A percentile compares a stretch with the other conserved stretches of the same genome.
phyloP scores from a whole-genome alignment of 2,888 invertebrate genomes.

The Phania funesta region DNA sequence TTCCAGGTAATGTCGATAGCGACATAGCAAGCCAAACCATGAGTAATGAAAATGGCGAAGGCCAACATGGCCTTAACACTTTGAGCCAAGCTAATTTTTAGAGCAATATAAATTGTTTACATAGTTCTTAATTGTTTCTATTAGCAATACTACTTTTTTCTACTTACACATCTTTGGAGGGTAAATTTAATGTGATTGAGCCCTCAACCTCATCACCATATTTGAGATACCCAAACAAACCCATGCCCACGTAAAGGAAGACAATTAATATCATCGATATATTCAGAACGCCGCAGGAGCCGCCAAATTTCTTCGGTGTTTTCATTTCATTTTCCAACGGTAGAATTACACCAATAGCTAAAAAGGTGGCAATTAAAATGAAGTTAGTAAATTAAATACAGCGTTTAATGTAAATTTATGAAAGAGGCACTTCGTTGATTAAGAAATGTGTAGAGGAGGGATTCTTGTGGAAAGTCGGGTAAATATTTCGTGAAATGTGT shows the following conservation, averaged over 20 bases:
- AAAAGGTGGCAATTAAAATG: slow-evolving; percentile 64
- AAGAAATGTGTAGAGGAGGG: too few species aligned
- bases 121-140: neutral
- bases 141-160: neutral
- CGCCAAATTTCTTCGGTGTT: slow-evolving; percentile 89
- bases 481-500: too few species aligned
- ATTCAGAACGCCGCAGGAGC: slow-evolving; percentile 91
- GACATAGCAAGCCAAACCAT: slow-evolving; percentile 96
- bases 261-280: slow-evolving; percentile 91
- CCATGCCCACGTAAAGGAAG: slow-evolving; percentile 91
- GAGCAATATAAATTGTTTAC: too few species aligned
- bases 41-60: slow-evolving; percentile 93
- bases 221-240: slow-evolving; percentile 94
- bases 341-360: slow-evolving; percentile 68
- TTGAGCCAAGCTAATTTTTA: slow-evolving; percentile 83
- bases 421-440: too few species aligned
- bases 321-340: slow-evolving; percentile 97
- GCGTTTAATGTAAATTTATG: too few species aligned
- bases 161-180: slow-evolving; percentile 84
- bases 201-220: slow-evolving; percentile 88
- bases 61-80: slow-evolving; percentile 88
- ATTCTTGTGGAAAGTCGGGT: too few species aligned
- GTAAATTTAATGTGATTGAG: slow-evolving; percentile 93
- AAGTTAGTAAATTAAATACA: neutral
- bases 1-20: slow-evolving; percentile 97